A percentile compares a stretch with the other conserved stretches of the same genome.
These are phyloP conservation scores for Pampus argenteus DNA, from an alignment of 2,797 vertebrate species.

Conservation along the genomic window DNA sequence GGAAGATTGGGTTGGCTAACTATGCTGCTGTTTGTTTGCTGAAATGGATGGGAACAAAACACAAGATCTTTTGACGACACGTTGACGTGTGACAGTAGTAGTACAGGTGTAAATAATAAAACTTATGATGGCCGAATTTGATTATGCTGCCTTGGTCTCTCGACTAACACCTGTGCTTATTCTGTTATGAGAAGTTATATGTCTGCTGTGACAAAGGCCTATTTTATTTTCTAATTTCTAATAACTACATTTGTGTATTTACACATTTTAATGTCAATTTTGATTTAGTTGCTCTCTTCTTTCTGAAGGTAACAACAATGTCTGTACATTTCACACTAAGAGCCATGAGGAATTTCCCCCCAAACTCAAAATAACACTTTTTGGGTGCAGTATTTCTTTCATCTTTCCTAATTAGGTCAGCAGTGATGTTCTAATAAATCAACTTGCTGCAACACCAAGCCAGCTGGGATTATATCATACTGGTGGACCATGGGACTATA, in stretches of 20 bases:
- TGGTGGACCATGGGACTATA: neutral
- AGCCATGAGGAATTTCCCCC: neutral
- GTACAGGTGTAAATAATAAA: neutral
- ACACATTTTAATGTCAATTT: neutral
- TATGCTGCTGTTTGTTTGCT: neutral
- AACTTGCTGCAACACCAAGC: neutral
- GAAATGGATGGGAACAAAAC: neutral
- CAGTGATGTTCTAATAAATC: slow-evolving; percentile 10
- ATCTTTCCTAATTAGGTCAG: slow-evolving; percentile 8
- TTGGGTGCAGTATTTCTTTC: neutral
- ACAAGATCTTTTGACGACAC: neutral
- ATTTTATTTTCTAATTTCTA: neutral
- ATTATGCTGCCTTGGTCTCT: neutral
- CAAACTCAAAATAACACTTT: neutral
- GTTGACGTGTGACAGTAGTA: neutral
- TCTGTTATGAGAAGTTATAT: neutral
- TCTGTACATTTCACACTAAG: neutral
- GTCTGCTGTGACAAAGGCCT: neutral
- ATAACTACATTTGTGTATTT: neutral
- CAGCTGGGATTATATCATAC: slow-evolving; percentile 12
- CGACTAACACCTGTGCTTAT: neutral
- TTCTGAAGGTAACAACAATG: neutral
- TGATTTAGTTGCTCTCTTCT: neutral
- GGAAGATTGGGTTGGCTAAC: neutral
- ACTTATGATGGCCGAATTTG: neutral